Evolutionary conservation across 2,797 vertebrate species (phyloP).

Genomic region (Acanthiza pusilla): DNA sequence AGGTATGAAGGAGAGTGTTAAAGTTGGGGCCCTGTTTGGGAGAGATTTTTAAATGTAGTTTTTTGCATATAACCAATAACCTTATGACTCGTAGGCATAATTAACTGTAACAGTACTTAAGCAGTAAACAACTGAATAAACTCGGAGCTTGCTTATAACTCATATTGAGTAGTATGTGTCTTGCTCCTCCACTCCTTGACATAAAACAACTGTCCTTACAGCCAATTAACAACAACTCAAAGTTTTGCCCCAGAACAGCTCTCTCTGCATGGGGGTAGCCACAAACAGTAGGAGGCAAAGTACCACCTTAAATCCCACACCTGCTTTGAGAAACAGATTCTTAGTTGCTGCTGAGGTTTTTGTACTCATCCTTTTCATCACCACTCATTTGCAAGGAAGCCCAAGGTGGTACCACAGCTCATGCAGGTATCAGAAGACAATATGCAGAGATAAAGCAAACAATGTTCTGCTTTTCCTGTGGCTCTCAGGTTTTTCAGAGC

Average conservation of each 20-base stretch:
- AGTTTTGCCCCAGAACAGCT: neutral
- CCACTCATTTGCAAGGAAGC: neutral
- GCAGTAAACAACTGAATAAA: too few relatives aligned
- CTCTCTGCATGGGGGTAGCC: neutral
- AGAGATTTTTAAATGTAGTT: too few relatives aligned
- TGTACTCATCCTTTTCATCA: neutral
- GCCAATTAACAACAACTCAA: fast-evolving
- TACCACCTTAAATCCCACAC: neutral
- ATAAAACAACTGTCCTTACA: neutral
- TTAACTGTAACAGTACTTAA: too few relatives aligned
- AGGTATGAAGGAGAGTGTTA: too few relatives aligned
- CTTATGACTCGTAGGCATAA: too few relatives aligned
- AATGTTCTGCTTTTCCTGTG: neutral
- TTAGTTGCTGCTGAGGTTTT: neutral
- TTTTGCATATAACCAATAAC: too few relatives aligned
- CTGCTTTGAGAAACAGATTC: neutral
- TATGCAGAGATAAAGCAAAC: neutral
- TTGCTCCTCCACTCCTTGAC: too few relatives aligned
- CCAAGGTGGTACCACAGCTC: neutral
- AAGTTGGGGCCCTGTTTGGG: too few relatives aligned
- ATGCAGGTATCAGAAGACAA: neutral
- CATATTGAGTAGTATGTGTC: too few relatives aligned
- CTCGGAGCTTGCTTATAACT: too few relatives aligned
- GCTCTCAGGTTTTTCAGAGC: neutral
- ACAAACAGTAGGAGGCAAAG: neutral